Evolutionary conservation across 1,140 invertebrate genomes (phyloP).

Genomic region (Meloidogyne chitwoodi): DNA sequence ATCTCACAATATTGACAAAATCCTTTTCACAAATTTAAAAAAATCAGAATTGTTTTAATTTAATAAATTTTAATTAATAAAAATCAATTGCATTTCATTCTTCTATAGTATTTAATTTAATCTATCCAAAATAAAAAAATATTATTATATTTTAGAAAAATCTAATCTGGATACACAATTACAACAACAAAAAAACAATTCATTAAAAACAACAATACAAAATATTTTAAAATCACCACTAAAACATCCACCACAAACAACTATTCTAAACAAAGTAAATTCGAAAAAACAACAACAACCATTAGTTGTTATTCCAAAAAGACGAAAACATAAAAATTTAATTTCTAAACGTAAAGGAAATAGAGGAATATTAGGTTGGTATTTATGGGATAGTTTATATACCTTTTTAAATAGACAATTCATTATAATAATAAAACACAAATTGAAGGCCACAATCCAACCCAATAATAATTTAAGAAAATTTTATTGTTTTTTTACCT

Average conservation of each 20-base stretch:
- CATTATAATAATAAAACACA: no score
- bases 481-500: no score
- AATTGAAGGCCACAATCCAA: no score
- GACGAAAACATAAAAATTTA: slow-evolving; percentile 49
- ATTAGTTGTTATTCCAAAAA: slow-evolving; percentile 41
- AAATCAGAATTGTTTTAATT: no score
- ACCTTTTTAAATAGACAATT: no score
- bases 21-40: no score
- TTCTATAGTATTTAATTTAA: no score
- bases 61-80: no score
- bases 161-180: neutral
- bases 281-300: slow-evolving; percentile 19
- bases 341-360: slow-evolving; percentile 39
- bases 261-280: neutral
- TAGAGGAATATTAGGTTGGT: neutral
- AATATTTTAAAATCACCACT: neutral
- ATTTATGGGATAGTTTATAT: neutral
- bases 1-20: no score
- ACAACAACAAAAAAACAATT: neutral
- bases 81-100: no score
- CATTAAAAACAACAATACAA: neutral
- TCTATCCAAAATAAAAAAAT: no score
- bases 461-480: no score
- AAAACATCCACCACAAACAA: neutral
- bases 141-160: neutral